Evolutionary conservation across 2,888 invertebrate genomes (phyloP).

Genomic region (Trisateles emortualis): DNA sequence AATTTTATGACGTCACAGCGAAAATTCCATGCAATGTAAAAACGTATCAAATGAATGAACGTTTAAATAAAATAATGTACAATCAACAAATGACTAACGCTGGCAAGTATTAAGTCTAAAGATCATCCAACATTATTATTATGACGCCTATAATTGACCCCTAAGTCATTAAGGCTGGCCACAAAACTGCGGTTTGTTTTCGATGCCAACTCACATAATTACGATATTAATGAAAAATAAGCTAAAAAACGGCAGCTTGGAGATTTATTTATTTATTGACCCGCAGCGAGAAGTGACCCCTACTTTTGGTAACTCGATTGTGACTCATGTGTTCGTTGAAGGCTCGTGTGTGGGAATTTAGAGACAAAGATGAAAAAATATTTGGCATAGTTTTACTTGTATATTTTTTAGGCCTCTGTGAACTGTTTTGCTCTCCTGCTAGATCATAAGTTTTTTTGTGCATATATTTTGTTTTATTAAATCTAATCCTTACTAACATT

Average conservation of each 20-base stretch:
- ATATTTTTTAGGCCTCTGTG: no score
- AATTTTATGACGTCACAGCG: constrained; percentile 28
- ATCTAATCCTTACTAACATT: no score
- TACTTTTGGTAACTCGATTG: constrained; percentile 57
- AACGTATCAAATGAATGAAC: constrained; percentile 19
- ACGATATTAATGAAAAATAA: constrained; percentile 77
- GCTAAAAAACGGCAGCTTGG: constrained; percentile 72
- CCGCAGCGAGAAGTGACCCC: constrained; percentile 51
- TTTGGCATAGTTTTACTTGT: neutral
- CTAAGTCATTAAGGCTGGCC: constrained; percentile 77
- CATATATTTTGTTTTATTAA: no score
- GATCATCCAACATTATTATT: constrained; percentile 68
- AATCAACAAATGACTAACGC: constrained; percentile 56
- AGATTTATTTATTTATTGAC: constrained; percentile 84
- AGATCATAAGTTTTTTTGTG: no score
- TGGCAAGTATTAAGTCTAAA: constrained; percentile 54
- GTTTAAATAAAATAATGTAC: constrained; percentile 42
- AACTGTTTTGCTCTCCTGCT: no score
- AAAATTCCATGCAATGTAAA: constrained; percentile 19
- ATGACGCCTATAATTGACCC: constrained; percentile 83
- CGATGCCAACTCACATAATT: constrained; percentile 80
- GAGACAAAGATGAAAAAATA: neutral
- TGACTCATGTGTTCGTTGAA: constrained; percentile 31
- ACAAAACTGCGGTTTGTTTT: constrained; percentile 81
- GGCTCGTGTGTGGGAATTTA: constrained; percentile 1